Base-by-base conservation (phyloP, 2,797 vertebrate genomes). In the Ispidina lecontei region DNA sequence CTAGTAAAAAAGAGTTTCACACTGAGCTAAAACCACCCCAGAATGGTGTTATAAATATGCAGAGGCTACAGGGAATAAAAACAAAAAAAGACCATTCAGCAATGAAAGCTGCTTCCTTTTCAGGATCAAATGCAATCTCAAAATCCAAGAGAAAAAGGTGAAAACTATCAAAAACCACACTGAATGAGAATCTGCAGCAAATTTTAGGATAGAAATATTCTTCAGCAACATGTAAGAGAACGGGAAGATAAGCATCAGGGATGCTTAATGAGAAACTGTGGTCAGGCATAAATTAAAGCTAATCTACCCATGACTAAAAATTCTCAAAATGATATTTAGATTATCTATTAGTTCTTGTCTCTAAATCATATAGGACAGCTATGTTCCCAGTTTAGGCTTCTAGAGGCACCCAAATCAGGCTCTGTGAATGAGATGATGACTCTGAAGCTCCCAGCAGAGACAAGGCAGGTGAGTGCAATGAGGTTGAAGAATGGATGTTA, bases 1-100 rank as follows among this genome's bases (percentile, higher is more conserved):
- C 58, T 58, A 17, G 15, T 49, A 79, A 80, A 73, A 84, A 78
- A 71, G n/a, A 86, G 37, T 51, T 72, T 90, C 84, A 87, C 81
- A 69, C 56, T 80, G 89, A 90, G 60, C 31, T 90, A 84, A 88
- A 93, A n/a, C 56, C 62, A 87, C 12, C 64, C 49, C 29, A 58
- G 72, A 71, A 74, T 7, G 33, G 23, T 77, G 58, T 68, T 83
- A 93, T 82, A 91, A 90, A 93, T 95, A 91, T 89, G 92, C 87
- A 96, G 84, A 71, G 64, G 13, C 74, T 68, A 83, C 1, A 0
- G 46, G 68, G 92, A 90, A 91, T 82, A 76, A 82, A 90, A 90
- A 44, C 43, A 83, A 55, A 65, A 59, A 47, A 69, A 92, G 29
- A 37, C 20, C 14, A 60, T 82, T 82, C 90, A 74, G 62, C 44